Evolutionary conservation across 2,888 invertebrate genomes (phyloP).

Genomic region (Drosophila eohydei): DNA sequence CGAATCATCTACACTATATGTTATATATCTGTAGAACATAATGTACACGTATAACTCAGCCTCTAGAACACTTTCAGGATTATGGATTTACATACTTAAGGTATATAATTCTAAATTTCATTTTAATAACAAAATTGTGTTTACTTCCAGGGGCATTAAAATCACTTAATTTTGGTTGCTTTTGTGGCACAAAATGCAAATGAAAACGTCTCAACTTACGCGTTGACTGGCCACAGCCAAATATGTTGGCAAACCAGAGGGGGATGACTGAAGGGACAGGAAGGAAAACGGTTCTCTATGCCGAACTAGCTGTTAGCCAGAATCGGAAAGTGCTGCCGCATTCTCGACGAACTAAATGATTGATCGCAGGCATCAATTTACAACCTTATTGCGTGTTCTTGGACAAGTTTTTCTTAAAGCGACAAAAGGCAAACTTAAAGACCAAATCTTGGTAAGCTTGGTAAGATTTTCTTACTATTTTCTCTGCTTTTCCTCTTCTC

Average conservation of each 20-base stretch:
- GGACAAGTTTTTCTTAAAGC: slow-evolving; percentile 53
- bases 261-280: not conserved
- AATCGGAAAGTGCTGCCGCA: slow-evolving; percentile 60
- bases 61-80: not conserved
- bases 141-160: not conserved
- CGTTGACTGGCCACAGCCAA: slow-evolving; percentile 30
- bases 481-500: not conserved
- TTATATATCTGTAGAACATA: too few relatives aligned
- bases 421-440: slow-evolving; percentile 40
- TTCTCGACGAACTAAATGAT: slow-evolving; percentile 64
- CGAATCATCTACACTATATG: not conserved
- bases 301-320: slow-evolving; percentile 33
- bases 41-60: too few relatives aligned
- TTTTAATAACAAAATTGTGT: not conserved
- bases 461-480: slow-evolving; percentile 8
- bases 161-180: slow-evolving; percentile 20
- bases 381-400: slow-evolving; percentile 58
- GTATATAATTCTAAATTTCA: too few relatives aligned
- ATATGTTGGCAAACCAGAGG: slow-evolving; percentile 10
- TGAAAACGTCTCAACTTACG: slow-evolving; percentile 77
- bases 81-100: not conserved
- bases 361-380: slow-evolving; percentile 79
- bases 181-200: slow-evolving; percentile 67
- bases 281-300: not conserved
- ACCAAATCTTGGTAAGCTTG: not conserved